Percentiles rank a stretch among this genome's conserved stretches.
Evolutionary conservation across 2,888 invertebrate species (phyloP).

Genomic region (Sialis lutaria): DNA sequence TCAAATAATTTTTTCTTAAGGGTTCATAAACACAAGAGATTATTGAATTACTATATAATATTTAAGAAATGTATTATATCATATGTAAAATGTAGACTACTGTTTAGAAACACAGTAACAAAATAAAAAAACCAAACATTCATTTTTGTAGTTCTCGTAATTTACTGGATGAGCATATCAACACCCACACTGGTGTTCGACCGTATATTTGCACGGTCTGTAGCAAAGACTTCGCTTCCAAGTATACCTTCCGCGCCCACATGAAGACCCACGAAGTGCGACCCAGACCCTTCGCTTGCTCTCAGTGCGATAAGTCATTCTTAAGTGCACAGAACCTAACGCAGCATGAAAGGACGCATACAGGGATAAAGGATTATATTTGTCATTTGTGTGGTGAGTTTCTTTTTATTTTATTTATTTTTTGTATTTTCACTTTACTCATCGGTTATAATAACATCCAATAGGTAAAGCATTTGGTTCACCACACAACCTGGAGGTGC

Average conservation of each 20-base stretch:
- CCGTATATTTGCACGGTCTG: constrained; percentile 50
- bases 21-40: no score
- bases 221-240: constrained; percentile 58
- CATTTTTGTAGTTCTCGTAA: constrained; percentile 49
- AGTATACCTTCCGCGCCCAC: constrained; percentile 61
- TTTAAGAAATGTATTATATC: no score
- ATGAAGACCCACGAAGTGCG: constrained; percentile 52
- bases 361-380: constrained; percentile 48
- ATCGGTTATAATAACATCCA: not conserved
- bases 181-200: constrained; percentile 47
- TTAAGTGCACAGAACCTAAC: constrained; percentile 57
- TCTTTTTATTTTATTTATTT: constrained; percentile 19
- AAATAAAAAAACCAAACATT: no score
- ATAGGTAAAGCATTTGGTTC: constrained; percentile 58
- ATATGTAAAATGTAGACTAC: no score
- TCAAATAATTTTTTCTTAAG: no score
- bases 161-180: constrained; percentile 52
- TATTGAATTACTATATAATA: no score
- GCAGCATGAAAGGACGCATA: constrained; percentile 60
- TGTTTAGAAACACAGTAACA: no score
- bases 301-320: constrained; percentile 52
- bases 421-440: not conserved
- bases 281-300: constrained; percentile 51
- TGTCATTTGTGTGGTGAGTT: constrained; percentile 49
- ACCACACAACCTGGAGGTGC: constrained; percentile 57